phyloP scores from a whole-genome alignment of 2,888 invertebrate species.

The Agrotis ipsilon region DNA sequence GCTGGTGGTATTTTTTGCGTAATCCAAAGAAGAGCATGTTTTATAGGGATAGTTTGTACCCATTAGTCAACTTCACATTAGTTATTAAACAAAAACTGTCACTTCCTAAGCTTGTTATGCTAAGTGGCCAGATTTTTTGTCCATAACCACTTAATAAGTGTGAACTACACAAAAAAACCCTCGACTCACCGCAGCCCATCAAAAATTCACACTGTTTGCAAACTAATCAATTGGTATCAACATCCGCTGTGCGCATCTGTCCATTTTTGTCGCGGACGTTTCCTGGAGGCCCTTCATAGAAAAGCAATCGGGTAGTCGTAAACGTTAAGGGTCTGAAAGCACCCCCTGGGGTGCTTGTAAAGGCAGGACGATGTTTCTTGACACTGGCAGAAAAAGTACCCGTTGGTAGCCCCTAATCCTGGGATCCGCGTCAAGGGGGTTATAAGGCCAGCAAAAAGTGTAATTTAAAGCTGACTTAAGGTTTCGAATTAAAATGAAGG shows the following conservation, averaged over 20 bases:
- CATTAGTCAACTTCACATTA: conserved; percentile 19
- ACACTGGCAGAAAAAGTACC: conserved; percentile 88
- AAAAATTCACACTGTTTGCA: conserved; percentile 70
- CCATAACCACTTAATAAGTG: conserved; percentile 70
- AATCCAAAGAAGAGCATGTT: no score
- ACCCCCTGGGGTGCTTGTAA: conserved; percentile 91
- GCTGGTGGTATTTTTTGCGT: not conserved
- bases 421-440: conserved; percentile 86
- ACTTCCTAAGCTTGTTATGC: conserved; percentile 39
- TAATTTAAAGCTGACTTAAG: conserved; percentile 91
- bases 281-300: conserved; percentile 88
- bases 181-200: conserved; percentile 68
- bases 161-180: conserved; percentile 63
- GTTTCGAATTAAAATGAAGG: conserved; percentile 90
- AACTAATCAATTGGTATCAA: conserved; percentile 80
- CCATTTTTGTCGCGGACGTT: conserved; percentile 84
- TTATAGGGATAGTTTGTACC: not conserved
- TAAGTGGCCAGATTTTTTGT: conserved; percentile 57
- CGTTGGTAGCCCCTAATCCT: conserved; percentile 85
- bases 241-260: conserved; percentile 84
- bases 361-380: conserved; percentile 88
- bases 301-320: conserved; percentile 93
- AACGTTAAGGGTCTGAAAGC: conserved; percentile 91
- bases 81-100: conserved; percentile 23
- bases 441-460: conserved; percentile 89